Percentiles rank a stretch among this genome's conserved stretches.
phyloP scores from a whole-genome alignment of 37 sponge, comb jelly and placozoan species.

The Geodia barretti region DNA sequence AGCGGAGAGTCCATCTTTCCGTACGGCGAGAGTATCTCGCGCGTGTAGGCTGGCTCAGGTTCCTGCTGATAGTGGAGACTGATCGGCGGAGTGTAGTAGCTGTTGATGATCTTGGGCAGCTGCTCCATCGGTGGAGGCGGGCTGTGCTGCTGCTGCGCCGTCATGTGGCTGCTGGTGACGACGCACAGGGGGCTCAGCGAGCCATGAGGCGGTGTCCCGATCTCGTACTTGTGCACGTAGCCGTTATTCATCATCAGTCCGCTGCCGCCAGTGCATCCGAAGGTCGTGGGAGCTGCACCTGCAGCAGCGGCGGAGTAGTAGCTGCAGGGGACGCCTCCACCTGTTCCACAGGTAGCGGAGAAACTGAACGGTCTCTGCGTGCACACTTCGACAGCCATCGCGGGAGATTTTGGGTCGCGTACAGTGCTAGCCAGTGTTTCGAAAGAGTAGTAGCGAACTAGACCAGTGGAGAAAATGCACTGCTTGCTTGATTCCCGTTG shows the following conservation, averaged over 20 bases:
- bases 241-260: neutral
- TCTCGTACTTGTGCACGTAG: neutral
- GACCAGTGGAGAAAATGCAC: too few relatives aligned
- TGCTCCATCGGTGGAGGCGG: neutral
- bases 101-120: neutral
- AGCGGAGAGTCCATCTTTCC: neutral
- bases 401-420: neutral
- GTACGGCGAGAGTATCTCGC: neutral
- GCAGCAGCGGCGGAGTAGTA: too few relatives aligned
- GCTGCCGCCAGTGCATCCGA: neutral
- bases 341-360: slow-evolving; percentile 23
- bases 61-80: neutral
- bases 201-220: neutral
- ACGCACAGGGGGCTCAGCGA: neutral
- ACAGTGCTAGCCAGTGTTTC: slow-evolving; percentile 34
- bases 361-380: slow-evolving; percentile 23
- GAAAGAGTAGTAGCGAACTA: neutral
- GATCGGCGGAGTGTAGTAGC: neutral
- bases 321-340: neutral
- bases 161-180: neutral
- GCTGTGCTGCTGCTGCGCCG: neutral
- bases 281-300: neutral
- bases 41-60: neutral
- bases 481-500: too few relatives aligned
- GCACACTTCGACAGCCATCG: slow-evolving; percentile 56